Percentiles rank a stretch among this genome's conserved stretches.
phyloP scores from a whole-genome alignment of 2,797 vertebrate genomes.

The Remorina albescens region DNA sequence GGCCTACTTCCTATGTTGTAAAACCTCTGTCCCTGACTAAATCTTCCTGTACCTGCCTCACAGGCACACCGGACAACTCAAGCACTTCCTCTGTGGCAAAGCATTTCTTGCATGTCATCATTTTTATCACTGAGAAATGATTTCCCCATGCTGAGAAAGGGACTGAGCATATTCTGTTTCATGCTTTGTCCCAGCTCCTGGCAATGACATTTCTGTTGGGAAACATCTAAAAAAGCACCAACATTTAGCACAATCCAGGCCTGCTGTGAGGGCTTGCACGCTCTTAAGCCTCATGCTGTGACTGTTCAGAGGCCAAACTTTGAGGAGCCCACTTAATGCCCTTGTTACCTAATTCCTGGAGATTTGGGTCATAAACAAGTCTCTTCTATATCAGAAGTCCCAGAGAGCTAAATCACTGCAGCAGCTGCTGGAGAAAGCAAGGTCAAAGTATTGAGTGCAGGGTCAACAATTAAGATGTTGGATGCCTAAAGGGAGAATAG shows the following conservation, averaged over 20 bases:
- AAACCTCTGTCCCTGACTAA: conserved; percentile 77
- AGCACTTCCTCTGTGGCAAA: conserved; percentile 74
- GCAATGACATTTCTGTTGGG: conserved; percentile 22
- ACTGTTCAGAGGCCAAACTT: conserved; percentile 40
- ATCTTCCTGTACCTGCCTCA: conserved; percentile 85
- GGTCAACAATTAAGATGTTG: conserved; percentile 66
- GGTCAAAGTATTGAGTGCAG: conserved; percentile 53
- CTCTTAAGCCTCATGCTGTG: conserved; percentile 48
- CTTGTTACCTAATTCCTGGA: conserved; percentile 55
- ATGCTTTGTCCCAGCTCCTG: conserved; percentile 15
- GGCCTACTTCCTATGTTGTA: conserved; percentile 82
- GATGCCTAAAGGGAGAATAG: conserved; percentile 71
- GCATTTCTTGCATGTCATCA: conserved; percentile 70
- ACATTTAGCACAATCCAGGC: conserved; percentile 15
- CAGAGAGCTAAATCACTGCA: conserved; percentile 48
- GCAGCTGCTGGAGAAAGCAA: conserved; percentile 60
- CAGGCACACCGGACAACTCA: conserved; percentile 78
- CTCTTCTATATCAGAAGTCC: conserved; percentile 41
- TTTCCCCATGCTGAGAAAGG: conserved; percentile 60
- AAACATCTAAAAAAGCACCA: conserved; percentile 38
- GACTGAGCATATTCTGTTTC: conserved; percentile 38
- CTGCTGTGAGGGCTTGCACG: conserved; percentile 29
- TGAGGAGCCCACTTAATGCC: conserved; percentile 32
- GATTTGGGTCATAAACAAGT: conserved; percentile 54
- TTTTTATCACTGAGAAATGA: conserved; percentile 71